Evolutionary conservation across 1,140 invertebrate species (phyloP), one percentile per base, ranked within the genome.

Genomic region (Eufriesea mexicana): DNA sequence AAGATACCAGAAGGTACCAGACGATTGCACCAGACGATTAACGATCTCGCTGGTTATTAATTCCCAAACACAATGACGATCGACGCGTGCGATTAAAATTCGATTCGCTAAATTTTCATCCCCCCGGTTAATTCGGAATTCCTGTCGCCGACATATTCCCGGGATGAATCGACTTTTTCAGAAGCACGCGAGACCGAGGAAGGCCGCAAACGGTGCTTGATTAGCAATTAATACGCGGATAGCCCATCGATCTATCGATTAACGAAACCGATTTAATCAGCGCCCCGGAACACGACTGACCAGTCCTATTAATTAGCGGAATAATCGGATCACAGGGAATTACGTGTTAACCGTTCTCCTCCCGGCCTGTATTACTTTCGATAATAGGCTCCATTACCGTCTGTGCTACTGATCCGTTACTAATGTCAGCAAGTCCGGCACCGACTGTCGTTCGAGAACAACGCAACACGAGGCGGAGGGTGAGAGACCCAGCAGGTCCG

Each of bases 231-330:
- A 88, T 88, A 77, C 82, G 49, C 87, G 76, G 23, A n/a, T 25
- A 18, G 47, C 18, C n/a, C 42, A 18, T 72, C 74, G 74, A 85
- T 84, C 59, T 73, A 81, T 86, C 85, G 85, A 86, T 86, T 86
- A 87, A 88, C 82, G 86, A 84, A 87, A 87, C 72, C 85, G 86
- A 87, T 88, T 88, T 88, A 88, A 84, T 87, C 82, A 86, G 86
- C 81, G 79, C 82, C 75, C n/a, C 42, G 77, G 82, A 61, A 79
- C 85, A 84, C 82, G 85, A 77, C 72, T 80, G 81, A 80, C 81
- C 82, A 73, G 85, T 87, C 83, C 86, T 82, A 88, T 88, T 88
- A 88, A 88, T 88, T 88, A 87, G 86, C 86, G 86, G 86, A 88
- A 88, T 88, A 88, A 88, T 88, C 86, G 83, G 86, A 88, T 88